Base-by-base conservation (phyloP, 2,113 vertebrate genomes). In the Hippocampus comes region DNA sequence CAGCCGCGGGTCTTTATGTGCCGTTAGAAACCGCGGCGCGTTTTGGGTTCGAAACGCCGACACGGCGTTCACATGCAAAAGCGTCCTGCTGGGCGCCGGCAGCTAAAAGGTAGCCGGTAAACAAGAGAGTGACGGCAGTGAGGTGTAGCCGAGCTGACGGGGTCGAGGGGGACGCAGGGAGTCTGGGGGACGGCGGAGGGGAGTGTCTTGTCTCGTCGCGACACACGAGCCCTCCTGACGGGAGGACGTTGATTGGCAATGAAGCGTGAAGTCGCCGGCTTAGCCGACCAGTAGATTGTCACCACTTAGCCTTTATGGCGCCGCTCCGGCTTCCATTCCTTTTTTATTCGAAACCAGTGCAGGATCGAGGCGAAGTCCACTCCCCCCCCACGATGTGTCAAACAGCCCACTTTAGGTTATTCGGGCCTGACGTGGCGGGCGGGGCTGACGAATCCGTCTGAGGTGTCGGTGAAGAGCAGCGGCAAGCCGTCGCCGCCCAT, bases 201-300 rank as follows among this genome's bases (percentile, higher is more conserved):
- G 63, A 74, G 63, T 0, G 41, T 83, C 80, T 80, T 65, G 65
- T 84, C 34, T 38, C 34, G 34, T 7, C 34, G 6, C 34, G 34
- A 38, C 34, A 38, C 74, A 63, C 30, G 46, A 82, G 41, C 43
- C 3, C 78, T 88, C 76, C 85, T 84, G 85, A 88, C 88, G 84
- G 78, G 83, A 87, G 82, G 87, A 87, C 82, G 82, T 86, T 86
- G 84, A 86, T 87, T 88, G 86, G 79, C 89, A 90, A 90, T 89
- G 89, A 90, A 86, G 86, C 87, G 74, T 87, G 84, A 91, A 90
- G 88, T 79, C 75, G 67, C 79, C 78, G 83, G 78, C 82, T 89
- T 89, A 83, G 82, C 81, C 11, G 42, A 43, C 42, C 42, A 43
- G 11, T 12, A 11, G 42, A 43, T 43, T 43, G 42, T 43, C 42